Base-by-base conservation (phyloP, 92 coral and sea anemone genomes). In the Parazoanthus darwini region DNA sequence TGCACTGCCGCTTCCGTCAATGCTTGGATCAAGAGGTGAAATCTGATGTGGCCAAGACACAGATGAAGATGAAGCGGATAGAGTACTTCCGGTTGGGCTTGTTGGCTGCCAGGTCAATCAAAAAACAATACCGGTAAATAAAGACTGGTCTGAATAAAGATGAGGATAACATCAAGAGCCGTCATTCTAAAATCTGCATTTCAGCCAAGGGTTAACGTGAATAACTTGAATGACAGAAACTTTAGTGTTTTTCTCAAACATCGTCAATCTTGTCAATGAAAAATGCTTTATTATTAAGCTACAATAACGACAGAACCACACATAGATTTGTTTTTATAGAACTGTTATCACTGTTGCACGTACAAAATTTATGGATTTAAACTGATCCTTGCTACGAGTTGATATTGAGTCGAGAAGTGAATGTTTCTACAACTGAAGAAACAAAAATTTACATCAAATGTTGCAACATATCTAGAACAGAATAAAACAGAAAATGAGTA, bases 31-130 rank as follows among this genome's bases (percentile, higher is more conserved):
- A 42, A 97, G 87, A 3, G 99, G 99, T 44, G 99, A 97, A 74
- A 97, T 95, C 85, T 95, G 99, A 46, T 95, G 96, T 33, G 93
- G 94, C 94, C 94, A 97, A 70, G 96, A 92, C 26, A 90, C 90
- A 78, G 94, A 92, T 77, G 92, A 42, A 16, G 98, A 93, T 5
- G 93, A 80, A 0, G 77, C 77, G 22, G 98, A 95, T 25, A 91
- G 46, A 75, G 87, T 85, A 74, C 96, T 95, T 80, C 86, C 51
- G 14, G 93, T 93, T 25, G 90, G 87, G 43, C 87, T 84, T 20
- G 43, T 70, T 33, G 78, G 54, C 87, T 84, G 68, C 3, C 3
- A 37, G 67, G 37, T 25, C 39, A 29, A 29, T 8, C 16, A 43
- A 50, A 35, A 9, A 79, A 26, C 20, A 29, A 39, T 39, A 29